Evolutionary conservation across 2,888 invertebrate genomes (phyloP), one percentile per base, ranked within the genome.

Genomic region (Cheilosia vernalis): DNA sequence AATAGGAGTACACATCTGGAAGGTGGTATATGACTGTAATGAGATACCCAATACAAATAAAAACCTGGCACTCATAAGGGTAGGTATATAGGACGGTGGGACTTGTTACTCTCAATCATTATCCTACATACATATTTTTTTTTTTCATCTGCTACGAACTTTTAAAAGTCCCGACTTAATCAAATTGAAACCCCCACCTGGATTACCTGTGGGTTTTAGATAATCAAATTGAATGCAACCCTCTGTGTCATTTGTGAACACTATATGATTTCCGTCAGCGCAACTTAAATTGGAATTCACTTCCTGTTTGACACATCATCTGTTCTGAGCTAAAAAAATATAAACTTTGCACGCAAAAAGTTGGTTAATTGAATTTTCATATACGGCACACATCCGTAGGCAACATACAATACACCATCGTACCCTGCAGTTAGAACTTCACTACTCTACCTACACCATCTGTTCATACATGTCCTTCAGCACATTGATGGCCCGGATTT

Each of bases 401-500:
- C 55, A 17, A 33, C n/a, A 33, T 9, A 10, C 9, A 33, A 13
- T 33, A 9, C 55, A 17, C 55, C n/a, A 15, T 30, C 13, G 4
- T 55, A 13, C 17, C 2, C 33, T 0, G 5, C 7, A 24, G 51
- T 27, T 27, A 51, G 1, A 24, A 51, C 7, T 47, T 19, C 19
- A 33, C 55, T 27, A 51, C 24, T 37, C 10, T 13, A 37, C 9
- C 24, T 51, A 24, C n/a, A 33, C 55, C 55, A 55, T 30, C 55
- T 55, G 55, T 17, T 33, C 33, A 9, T 9, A 30, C 30, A 10
- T 33, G n/a, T 55, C 55, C 17, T 17, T 30, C 55, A 17, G 55
- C 17, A 33, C 58, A 66, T 67, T 77, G 67, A 33, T 51, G 33
- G 51, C 21, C 53, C 44, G 77, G 60, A 61, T 77, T 67, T 67